Evolutionary conservation across 2,888 invertebrate species (phyloP).

Genomic region (Oscheius sp.): DNA sequence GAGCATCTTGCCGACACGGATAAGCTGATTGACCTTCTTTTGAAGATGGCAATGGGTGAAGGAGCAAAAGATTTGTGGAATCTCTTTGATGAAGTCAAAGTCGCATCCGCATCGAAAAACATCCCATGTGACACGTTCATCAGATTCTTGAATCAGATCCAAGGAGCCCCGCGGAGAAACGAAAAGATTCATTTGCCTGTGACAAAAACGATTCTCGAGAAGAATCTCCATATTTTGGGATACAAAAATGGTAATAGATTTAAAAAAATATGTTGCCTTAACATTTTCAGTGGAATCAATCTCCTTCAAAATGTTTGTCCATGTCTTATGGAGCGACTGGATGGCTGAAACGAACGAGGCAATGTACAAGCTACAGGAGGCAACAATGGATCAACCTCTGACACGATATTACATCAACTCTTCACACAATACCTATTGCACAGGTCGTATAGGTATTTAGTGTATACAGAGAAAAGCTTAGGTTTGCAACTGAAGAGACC

Average conservation of each 20-base stretch:
- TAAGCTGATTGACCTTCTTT: constrained; percentile 25
- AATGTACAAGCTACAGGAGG: constrained; percentile 76
- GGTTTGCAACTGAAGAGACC: constrained; percentile 46
- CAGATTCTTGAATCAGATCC: constrained; percentile 75
- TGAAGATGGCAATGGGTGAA: constrained; percentile 34
- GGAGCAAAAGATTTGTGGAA: constrained; percentile 21
- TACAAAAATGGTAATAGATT: constrained; percentile 37
- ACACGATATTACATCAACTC: constrained; percentile 66
- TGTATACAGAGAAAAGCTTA: background rate
- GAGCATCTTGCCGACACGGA: constrained; percentile 15
- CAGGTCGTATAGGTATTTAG: constrained; percentile 31
- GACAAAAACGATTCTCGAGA: constrained; percentile 40
- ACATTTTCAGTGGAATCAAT: constrained; percentile 76
- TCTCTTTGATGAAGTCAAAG: constrained; percentile 14
- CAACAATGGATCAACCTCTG: constrained; percentile 63
- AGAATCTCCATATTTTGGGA: constrained; percentile 37
- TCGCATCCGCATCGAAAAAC: constrained; percentile 21
- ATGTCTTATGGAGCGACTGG: constrained; percentile 98
- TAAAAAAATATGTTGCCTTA: background rate
- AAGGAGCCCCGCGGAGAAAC: constrained; percentile 95
- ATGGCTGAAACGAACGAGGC: constrained; percentile 96
- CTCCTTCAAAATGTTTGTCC: constrained; percentile 92
- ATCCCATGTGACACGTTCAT: constrained; percentile 49
- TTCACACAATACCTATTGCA: constrained; percentile 67
- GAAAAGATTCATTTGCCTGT: constrained; percentile 81